Evolutionary conservation across 2,113 vertebrate genomes (phyloP), one percentile per base, ranked within the genome.

Genomic region (Shinisaurus crocodilurus): DNA sequence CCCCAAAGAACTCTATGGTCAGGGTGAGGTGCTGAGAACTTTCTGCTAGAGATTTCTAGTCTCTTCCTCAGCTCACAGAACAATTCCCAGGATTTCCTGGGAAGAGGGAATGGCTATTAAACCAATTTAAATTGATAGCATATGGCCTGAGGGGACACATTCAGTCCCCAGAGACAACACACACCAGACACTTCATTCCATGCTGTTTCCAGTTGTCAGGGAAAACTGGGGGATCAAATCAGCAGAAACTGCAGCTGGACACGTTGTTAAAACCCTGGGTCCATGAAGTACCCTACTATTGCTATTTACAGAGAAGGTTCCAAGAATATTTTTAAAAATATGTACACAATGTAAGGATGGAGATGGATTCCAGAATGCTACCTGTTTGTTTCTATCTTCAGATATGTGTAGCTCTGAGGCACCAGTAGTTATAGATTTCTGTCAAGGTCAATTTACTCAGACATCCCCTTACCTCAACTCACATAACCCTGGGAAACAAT

Each of bases 361-460:
- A 54, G n/a, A 45, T 34, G 32, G 43, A 81, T 54, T 74, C 29
- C 76, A n/a, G 43, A 43, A 67, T 54, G 82, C 74, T 79, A 76
- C 54, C 8, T 37, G 23, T 54, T 75, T 43, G 34, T 50, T 74
- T 32, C 65, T 74, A 1, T 40, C 13, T 87, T 67, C 57, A 32
- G 10, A 76, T 63, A 70, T 70, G 43, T 50, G 32, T 54, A 45
- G 20, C 57, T 90, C 23, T 67, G 34, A 18, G 34, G 34, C 40
- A 60, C 34, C 34, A 50, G 29, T 2, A 40, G 12, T 48, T 87
- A 87, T 40, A 82, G 32, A 75, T 75, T 81, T 40, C 85, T 82
- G 79, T 32, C 90, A 90, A 87, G 20, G 40, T 63, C 54, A 60
- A 48, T 75, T 81, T 70, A n/a, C 20, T 86, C 69, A 82, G 37